These are phyloP conservation scores for Mythimna ferrago DNA, from an alignment of 2,888 invertebrate species.

Conservation along the genomic window DNA sequence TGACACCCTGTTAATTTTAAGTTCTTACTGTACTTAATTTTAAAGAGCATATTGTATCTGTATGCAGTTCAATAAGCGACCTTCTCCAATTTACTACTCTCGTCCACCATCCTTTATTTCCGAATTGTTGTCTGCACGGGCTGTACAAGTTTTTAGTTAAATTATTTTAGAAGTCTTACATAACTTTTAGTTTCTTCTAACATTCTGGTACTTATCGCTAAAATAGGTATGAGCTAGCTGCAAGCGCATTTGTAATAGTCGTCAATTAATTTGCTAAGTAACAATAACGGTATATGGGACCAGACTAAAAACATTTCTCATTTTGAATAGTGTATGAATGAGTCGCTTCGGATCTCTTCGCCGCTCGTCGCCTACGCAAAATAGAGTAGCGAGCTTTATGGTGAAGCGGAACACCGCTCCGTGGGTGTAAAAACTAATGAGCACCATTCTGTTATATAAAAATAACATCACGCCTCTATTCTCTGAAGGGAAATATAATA, in stretches of 20 bases:
- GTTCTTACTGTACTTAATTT: no score
- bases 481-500: not conserved
- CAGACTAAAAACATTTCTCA: conserved; percentile 17
- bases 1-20: no score
- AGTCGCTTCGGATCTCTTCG: conserved; percentile 6
- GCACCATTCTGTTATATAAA: conserved; percentile 24
- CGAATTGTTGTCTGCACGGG: not conserved
- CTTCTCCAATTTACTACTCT: no score
- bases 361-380: conserved; percentile 16
- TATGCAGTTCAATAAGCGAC: not conserved
- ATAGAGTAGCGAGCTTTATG: conserved; percentile 20
- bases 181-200: not conserved
- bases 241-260: not conserved
- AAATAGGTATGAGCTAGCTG: not conserved
- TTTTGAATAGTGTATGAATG: conserved; percentile 43
- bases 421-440: conserved; percentile 33
- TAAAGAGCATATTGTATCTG: no score
- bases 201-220: not conserved
- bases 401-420: not conserved
- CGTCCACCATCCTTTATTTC: not conserved
- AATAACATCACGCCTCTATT: not conserved
- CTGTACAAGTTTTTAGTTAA: not conserved
- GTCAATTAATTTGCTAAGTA: not conserved
- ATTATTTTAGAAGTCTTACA: not conserved
- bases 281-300: not conserved